A percentile compares a stretch with the other conserved stretches of the same genome.
phyloP scores from a whole-genome alignment of 2,797 vertebrate species.

The Tragelaphus eurycerus region DNA sequence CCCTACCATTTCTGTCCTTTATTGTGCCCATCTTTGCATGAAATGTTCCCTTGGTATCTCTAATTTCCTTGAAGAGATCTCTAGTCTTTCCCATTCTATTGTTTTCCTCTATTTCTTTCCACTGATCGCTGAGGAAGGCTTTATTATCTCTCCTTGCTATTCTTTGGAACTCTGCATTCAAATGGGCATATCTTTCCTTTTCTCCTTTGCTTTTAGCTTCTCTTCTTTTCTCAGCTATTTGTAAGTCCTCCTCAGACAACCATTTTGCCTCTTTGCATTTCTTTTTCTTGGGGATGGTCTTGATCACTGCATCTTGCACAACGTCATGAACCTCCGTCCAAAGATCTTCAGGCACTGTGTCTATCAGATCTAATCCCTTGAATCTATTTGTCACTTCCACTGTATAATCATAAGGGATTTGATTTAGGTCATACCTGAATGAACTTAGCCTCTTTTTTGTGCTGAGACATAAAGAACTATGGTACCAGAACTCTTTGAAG shows the following conservation, averaged over 20 bases:
- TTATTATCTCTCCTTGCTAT: neutral
- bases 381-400: neutral
- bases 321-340: neutral
- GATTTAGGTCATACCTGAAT: neutral
- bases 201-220: neutral
- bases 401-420: neutral
- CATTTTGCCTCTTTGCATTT: neutral
- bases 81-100: neutral
- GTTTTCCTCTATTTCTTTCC: neutral
- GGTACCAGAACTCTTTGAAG: neutral
- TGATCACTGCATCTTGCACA: neutral
- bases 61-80: neutral
- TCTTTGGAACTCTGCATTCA: neutral
- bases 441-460: neutral
- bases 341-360: neutral
- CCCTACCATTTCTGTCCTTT: neutral
- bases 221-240: neutral
- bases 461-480: neutral
- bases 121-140: neutral
- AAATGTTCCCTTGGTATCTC: neutral
- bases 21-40: neutral
- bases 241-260: neutral
- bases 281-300: neutral
- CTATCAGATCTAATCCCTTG: neutral
- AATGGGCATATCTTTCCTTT: neutral